Evolutionary conservation across 2,888 invertebrate genomes (phyloP).

Genomic region (Eilema caniola): DNA sequence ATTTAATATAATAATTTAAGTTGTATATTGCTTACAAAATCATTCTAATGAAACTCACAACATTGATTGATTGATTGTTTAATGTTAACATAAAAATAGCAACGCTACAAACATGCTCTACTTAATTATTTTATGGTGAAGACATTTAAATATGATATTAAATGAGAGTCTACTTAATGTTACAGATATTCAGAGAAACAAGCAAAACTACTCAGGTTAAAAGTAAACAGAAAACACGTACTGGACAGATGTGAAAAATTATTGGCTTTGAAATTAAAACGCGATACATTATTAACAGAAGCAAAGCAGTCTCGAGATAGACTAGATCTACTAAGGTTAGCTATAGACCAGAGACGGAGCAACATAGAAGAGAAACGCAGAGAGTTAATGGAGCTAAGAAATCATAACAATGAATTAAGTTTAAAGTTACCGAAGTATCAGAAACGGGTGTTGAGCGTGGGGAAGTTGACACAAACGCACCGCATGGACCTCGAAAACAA

Average conservation of each 20-base stretch:
- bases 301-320: constrained; percentile 78
- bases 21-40: not conserved
- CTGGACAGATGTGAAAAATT: constrained; percentile 85
- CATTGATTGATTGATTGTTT: too few species aligned
- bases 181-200: constrained; percentile 89
- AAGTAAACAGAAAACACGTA: constrained; percentile 85
- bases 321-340: constrained; percentile 74
- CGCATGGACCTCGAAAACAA: constrained; percentile 70
- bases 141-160: not conserved
- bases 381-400: constrained; percentile 62
- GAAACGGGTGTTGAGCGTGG: constrained; percentile 74
- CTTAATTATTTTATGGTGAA: not conserved
- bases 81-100: too few species aligned
- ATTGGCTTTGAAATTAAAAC: constrained; percentile 72
- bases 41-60: not conserved
- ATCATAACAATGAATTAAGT: constrained; percentile 72
- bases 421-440: constrained; percentile 78
- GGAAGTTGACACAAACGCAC: constrained; percentile 71
- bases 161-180: not conserved
- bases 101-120: not conserved
- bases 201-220: constrained; percentile 86
- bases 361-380: constrained; percentile 72
- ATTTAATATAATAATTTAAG: not conserved
- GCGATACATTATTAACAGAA: constrained; percentile 75
- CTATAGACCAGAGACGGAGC: constrained; percentile 76